These are phyloP conservation scores for Hippocampus mohnikei DNA, from an alignment of 2,113 vertebrate genomes.

Conservation along the genomic window DNA sequence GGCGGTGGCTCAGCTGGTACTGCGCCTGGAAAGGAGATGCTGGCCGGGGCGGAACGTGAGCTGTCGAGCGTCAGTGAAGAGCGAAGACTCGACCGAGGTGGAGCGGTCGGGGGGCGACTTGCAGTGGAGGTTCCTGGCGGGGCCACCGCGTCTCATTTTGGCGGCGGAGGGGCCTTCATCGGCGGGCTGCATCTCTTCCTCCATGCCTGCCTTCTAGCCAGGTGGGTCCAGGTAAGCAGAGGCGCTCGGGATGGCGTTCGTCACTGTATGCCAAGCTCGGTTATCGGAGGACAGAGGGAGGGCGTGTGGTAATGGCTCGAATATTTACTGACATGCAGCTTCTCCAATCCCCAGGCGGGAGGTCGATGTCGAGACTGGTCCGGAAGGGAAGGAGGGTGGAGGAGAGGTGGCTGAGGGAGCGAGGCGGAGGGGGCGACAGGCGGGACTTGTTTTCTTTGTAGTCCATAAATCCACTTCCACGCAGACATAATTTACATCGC, in stretches of 20 bases:
- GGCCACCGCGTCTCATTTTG: slow-evolving; percentile 83
- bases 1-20: slow-evolving; percentile 68
- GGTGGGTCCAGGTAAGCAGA: slow-evolving; percentile 4
- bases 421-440: slow-evolving; percentile 27
- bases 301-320: slow-evolving; percentile 32
- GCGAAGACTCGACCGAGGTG: slow-evolving; percentile 84
- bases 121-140: slow-evolving; percentile 78
- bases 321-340: slow-evolving; percentile 81
- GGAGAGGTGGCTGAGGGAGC: background rate
- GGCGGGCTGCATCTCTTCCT: slow-evolving; percentile 83
- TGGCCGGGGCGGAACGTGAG: slow-evolving; percentile 65
- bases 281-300: slow-evolving; percentile 54
- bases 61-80: slow-evolving; percentile 74
- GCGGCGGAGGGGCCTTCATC: slow-evolving; percentile 85
- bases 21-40: slow-evolving; percentile 64
- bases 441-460: slow-evolving; percentile 62
- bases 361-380: slow-evolving; percentile 52
- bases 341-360: slow-evolving; percentile 84
- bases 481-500: slow-evolving; percentile 2
- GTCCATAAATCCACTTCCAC: slow-evolving; percentile 35
- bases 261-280: slow-evolving; percentile 62
- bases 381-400: slow-evolving; percentile 36
- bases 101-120: slow-evolving; percentile 83
- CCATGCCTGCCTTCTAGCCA: slow-evolving; percentile 68
- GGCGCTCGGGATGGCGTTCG: slow-evolving; percentile 20